Evolutionary conservation across 2,797 vertebrate genomes (phyloP).

Genomic region (Phrynocephalus guinanensis): DNA sequence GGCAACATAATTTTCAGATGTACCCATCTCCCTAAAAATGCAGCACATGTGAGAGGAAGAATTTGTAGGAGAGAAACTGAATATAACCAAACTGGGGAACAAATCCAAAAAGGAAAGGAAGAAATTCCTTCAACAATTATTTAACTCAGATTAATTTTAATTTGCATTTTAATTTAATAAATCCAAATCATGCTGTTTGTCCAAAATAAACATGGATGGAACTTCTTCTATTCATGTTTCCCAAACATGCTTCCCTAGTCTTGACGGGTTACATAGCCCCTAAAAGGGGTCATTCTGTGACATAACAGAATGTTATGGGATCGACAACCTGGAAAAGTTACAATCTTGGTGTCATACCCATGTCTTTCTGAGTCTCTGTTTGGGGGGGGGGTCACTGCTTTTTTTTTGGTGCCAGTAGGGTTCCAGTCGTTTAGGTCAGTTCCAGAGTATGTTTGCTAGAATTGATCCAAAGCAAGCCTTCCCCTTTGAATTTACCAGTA

Average conservation of each 20-base stretch:
- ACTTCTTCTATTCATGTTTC: not conserved
- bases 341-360: not conserved
- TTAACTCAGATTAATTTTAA: not conserved
- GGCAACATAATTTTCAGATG: too few species aligned
- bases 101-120: not conserved
- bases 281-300: not conserved
- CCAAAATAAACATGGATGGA: not conserved
- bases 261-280: not conserved
- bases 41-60: too few species aligned
- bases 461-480: too few species aligned
- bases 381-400: not conserved
- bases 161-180: not conserved
- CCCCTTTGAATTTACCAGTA: too few species aligned
- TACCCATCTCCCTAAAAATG: too few species aligned
- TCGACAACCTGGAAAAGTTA: not conserved
- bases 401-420: not conserved
- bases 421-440: too few species aligned
- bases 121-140: not conserved
- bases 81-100: not conserved
- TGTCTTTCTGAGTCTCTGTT: too few species aligned
- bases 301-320: not conserved
- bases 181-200: too few species aligned
- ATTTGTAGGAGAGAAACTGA: too few species aligned
- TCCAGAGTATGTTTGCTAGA: too few species aligned
- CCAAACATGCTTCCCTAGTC: not conserved